Evolutionary conservation across 2,797 vertebrate species (phyloP).

Genomic region (Todus mexicanus): DNA sequence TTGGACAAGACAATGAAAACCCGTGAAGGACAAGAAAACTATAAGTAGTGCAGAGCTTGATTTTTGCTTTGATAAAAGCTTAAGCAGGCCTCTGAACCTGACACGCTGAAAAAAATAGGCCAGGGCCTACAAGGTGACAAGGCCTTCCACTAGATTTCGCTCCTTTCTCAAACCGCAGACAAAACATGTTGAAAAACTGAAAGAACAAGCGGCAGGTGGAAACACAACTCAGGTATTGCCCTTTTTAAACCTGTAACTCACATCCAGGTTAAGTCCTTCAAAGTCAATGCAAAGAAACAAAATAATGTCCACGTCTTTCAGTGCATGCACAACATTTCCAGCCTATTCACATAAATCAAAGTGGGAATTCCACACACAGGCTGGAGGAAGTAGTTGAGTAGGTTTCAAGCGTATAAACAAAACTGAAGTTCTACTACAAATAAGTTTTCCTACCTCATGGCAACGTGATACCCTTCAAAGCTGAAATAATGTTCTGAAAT

Average conservation of each 20-base stretch:
- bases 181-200: neutral
- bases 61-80: neutral
- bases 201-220: neutral
- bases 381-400: neutral
- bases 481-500: neutral
- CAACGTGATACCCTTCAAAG: neutral
- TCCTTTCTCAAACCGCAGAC: neutral
- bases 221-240: neutral
- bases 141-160: neutral
- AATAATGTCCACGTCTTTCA: accelerated
- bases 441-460: neutral
- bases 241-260: neutral
- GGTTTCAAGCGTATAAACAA: neutral
- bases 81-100: neutral
- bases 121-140: neutral
- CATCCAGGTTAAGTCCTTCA: neutral
- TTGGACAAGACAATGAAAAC: neutral
- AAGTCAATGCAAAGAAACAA: neutral
- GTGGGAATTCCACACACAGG: neutral
- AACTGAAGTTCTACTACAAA: neutral
- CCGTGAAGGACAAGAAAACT: neutral
- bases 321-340: neutral
- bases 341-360: neutral
- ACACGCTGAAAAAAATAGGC: neutral
- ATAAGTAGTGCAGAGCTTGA: neutral